Evolutionary conservation across 2,113 vertebrate species (phyloP).

Genomic region (Parus major): DNA sequence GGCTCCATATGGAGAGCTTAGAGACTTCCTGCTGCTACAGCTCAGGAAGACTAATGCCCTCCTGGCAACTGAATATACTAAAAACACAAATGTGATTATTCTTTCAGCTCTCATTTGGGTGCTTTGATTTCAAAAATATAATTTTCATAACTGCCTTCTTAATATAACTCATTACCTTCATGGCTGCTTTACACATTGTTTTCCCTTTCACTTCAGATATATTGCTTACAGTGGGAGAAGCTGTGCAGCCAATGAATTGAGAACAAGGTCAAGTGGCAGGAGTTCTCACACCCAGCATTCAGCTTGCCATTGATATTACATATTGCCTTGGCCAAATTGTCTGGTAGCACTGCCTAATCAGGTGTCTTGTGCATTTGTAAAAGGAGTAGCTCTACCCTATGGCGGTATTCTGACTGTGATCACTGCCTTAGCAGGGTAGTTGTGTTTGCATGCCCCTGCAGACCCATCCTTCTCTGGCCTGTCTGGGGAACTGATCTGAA

Average conservation of each 20-base stretch:
- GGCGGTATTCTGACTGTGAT: not conserved
- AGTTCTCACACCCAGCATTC: not conserved
- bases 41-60: not conserved
- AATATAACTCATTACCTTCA: constrained; percentile 18
- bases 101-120: not conserved
- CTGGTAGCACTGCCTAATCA: not conserved
- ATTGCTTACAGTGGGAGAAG: not conserved
- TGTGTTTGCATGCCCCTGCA: not conserved
- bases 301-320: not conserved
- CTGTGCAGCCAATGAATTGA: not conserved
- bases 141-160: constrained; percentile 34
- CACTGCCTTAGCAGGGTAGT: not conserved
- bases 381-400: not conserved
- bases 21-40: not conserved
- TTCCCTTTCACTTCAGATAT: not conserved
- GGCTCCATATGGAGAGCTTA: not conserved
- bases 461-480: not conserved
- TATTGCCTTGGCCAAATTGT: not conserved
- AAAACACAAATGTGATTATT: not conserved
- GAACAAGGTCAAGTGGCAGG: not conserved
- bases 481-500: not conserved
- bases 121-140: constrained; percentile 27
- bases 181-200: not conserved
- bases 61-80: not conserved
- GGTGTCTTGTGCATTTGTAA: not conserved